phyloP scores from a whole-genome alignment of 2,797 vertebrate genomes.

The Trichosurus vulpecula region DNA sequence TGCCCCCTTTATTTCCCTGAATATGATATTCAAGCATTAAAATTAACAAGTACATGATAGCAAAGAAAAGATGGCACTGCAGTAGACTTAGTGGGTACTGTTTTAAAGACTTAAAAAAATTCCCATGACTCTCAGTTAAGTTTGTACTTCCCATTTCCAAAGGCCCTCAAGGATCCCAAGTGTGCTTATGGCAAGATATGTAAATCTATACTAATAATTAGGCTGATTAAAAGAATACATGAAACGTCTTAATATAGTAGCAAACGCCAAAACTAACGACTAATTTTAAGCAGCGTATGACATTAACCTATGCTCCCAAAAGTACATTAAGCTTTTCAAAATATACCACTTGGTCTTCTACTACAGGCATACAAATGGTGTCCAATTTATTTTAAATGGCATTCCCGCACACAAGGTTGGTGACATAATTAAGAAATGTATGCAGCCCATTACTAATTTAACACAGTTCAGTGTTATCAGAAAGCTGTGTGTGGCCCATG shows the following conservation, averaged over 20 bases:
- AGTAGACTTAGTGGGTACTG: background rate
- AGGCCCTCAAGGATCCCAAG: constrained; percentile 47
- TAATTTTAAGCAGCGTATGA: constrained; percentile 62
- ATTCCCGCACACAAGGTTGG: constrained; percentile 65
- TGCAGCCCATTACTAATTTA: constrained; percentile 87
- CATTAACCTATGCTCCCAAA: constrained; percentile 65
- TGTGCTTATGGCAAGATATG: constrained; percentile 50
- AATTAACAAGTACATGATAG: background rate
- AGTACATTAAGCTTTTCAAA: constrained; percentile 63
- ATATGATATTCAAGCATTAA: background rate
- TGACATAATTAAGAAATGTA: constrained; percentile 85
- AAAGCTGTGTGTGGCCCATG: constrained; percentile 78
- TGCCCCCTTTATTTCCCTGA: background rate
- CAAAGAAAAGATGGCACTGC: background rate
- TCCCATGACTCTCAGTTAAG: background rate
- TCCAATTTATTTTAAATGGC: constrained; percentile 77
- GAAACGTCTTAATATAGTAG: constrained; percentile 71
- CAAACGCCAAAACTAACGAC: constrained; percentile 59
- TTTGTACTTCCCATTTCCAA: constrained; percentile 27
- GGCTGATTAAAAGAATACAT: constrained; percentile 63
- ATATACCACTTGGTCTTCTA: constrained; percentile 54
- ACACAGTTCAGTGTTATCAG: constrained; percentile 79
- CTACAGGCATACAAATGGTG: constrained; percentile 72
- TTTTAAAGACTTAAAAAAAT: background rate
- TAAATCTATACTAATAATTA: constrained; percentile 68